These are phyloP conservation scores for Syritta pipiens DNA, from an alignment of 2,888 invertebrate species.

Conservation along the genomic window DNA sequence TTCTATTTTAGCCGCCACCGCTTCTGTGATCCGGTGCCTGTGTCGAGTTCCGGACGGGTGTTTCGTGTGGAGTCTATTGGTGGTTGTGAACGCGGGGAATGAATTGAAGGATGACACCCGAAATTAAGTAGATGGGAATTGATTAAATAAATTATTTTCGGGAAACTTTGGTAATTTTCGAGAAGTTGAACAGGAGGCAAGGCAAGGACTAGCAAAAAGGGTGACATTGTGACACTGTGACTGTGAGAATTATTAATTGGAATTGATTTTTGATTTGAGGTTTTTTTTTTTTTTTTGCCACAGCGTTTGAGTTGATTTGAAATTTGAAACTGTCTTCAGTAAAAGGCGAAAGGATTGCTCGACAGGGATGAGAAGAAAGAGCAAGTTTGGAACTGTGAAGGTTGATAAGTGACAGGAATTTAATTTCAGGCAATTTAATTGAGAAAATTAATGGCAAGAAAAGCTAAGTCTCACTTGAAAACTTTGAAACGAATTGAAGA, in stretches of 20 bases:
- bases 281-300: conserved; percentile 8
- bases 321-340: too few species aligned
- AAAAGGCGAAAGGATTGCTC: too few species aligned
- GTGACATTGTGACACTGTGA: background rate
- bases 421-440: too few species aligned
- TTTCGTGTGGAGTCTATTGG: background rate
- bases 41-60: background rate
- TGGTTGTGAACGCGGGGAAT: background rate
- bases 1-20: conserved; percentile 57
- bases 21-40: conserved; percentile 53
- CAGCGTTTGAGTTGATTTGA: too few species aligned
- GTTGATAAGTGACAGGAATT: too few species aligned
- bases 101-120: conserved; percentile 22
- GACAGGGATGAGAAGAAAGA: too few species aligned
- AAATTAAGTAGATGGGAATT: conserved; percentile 61
- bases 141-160: conserved; percentile 61
- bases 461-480: too few species aligned
- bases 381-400: too few species aligned
- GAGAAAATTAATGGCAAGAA: too few species aligned
- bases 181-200: background rate
- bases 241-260: conserved; percentile 28
- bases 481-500: too few species aligned
- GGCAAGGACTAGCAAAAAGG: background rate
- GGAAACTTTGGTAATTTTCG: conserved; percentile 9
- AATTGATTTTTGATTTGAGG: conserved; percentile 55